Evolutionary conservation across 2,888 invertebrate species (phyloP).

Genomic region (Caenorhabditis sinica): DNA sequence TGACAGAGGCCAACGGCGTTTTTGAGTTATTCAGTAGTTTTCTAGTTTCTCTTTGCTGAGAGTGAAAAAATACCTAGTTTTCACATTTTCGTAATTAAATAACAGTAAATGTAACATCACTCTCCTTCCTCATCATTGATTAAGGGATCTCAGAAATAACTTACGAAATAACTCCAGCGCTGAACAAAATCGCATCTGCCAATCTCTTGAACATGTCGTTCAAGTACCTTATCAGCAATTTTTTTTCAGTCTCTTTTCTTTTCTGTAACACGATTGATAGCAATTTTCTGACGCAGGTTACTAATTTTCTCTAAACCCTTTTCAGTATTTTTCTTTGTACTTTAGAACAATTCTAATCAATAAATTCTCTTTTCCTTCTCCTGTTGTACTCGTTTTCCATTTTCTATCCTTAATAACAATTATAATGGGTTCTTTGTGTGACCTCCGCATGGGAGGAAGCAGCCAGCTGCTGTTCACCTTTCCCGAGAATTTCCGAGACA

Average conservation of each 20-base stretch:
- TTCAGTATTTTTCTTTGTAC: background rate
- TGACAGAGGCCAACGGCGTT: background rate
- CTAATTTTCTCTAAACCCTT: background rate
- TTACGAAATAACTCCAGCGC: background rate
- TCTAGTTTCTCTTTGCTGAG: too few relatives aligned
- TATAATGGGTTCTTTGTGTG: conserved; percentile 45
- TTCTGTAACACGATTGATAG: conserved; percentile 4
- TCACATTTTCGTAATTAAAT: too few relatives aligned
- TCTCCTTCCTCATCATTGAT: too few relatives aligned
- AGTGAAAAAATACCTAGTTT: too few relatives aligned
- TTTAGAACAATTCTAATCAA: conserved; percentile 20
- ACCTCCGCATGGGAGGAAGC: conserved; percentile 16
- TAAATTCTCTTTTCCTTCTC: background rate
- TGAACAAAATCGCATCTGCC: background rate
- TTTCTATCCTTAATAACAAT: conserved; percentile 29
- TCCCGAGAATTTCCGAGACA: conserved; percentile 28
- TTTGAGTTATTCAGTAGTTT: too few relatives aligned
- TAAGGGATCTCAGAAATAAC: background rate
- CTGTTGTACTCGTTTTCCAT: background rate
- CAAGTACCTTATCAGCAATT: conserved; percentile 22
- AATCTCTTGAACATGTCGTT: conserved; percentile 30
- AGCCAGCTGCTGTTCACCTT: conserved; percentile 50
- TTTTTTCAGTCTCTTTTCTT: background rate
- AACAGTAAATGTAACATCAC: too few relatives aligned
- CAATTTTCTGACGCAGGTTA: background rate